Evolutionary conservation across 2,113 vertebrate species (phyloP).

Genomic region (Crotalus horridus): DNA sequence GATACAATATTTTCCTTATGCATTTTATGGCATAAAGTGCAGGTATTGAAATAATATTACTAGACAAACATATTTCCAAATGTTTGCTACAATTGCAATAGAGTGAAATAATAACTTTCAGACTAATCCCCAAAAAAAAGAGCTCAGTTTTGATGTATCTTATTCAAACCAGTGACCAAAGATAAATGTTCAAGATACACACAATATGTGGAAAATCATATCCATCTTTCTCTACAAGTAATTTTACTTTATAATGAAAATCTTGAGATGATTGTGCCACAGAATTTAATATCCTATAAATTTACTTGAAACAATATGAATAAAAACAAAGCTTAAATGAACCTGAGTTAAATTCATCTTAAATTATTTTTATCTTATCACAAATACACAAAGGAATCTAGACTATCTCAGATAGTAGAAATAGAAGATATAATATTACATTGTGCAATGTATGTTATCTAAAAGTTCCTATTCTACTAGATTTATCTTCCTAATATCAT

Average conservation of each 20-base stretch:
- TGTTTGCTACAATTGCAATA: background rate
- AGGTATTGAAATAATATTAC: background rate
- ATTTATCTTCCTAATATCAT: background rate
- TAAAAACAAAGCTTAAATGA: background rate
- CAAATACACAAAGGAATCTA: background rate
- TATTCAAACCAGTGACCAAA: background rate
- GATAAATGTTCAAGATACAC: background rate
- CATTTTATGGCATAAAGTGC: background rate
- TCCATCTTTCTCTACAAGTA: background rate
- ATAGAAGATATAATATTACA: background rate
- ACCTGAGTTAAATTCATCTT: background rate
- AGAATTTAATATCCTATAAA: background rate
- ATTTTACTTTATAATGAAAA: background rate
- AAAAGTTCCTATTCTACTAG: background rate
- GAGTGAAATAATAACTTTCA: background rate
- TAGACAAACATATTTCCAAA: background rate
- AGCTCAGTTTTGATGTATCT: background rate
- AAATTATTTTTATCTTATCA: background rate
- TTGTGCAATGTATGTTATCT: background rate
- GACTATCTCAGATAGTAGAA: background rate
- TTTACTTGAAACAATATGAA: background rate
- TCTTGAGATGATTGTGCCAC: background rate
- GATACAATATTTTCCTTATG: background rate
- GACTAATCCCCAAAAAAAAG: background rate
- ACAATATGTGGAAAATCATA: background rate